A percentile compares a stretch with the other conserved stretches of the same genome.
Conservation (phyloP, 2,113 vertebrate genomes). For the Thunnus maccoyii region DNA sequence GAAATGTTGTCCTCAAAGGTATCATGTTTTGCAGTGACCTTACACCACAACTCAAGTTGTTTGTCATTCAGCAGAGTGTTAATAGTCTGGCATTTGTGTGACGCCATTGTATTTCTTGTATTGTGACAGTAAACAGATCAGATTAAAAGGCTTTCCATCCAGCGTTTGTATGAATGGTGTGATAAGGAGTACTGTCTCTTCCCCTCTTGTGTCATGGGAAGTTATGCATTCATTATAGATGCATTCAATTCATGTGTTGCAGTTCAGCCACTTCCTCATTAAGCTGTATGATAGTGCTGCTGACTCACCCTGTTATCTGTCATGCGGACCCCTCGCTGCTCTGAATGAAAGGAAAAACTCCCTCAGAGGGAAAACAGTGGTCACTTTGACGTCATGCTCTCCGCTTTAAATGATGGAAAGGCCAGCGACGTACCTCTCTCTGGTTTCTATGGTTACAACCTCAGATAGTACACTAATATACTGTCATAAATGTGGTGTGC, state of each 20-base stretch:
- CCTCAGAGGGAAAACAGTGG: slow-evolving; percentile 60
- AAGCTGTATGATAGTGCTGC: slow-evolving; percentile 40
- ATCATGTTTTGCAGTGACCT: background rate
- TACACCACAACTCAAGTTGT: background rate
- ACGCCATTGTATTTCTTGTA: background rate
- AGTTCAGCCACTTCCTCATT: slow-evolving; percentile 66
- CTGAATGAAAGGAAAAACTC: slow-evolving; percentile 69
- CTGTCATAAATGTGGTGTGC: slow-evolving; percentile 63
- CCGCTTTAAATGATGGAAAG: slow-evolving; percentile 76
- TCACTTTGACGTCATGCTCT: slow-evolving; percentile 77
- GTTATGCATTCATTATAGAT: slow-evolving; percentile 45
- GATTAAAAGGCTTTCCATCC: slow-evolving; percentile 37
- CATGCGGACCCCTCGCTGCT: slow-evolving; percentile 61
- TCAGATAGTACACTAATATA: slow-evolving; percentile 55
- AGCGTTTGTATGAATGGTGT: background rate
- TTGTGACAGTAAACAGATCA: slow-evolving; percentile 21
- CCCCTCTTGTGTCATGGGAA: slow-evolving; percentile 38
- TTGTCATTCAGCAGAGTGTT: background rate
- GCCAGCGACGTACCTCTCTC: slow-evolving; percentile 59
- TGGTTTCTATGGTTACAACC: slow-evolving; percentile 82
- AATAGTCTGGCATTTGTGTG: background rate
- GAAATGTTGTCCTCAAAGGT: too few relatives aligned
- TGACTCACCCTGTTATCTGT: slow-evolving; percentile 76
- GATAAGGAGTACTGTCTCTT: slow-evolving; percentile 29
- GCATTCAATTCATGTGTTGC: slow-evolving; percentile 37